Evolutionary conservation across 2,113 vertebrate genomes (phyloP), one percentile per base, ranked within the genome.

Genomic region (Eublepharis macularius): DNA sequence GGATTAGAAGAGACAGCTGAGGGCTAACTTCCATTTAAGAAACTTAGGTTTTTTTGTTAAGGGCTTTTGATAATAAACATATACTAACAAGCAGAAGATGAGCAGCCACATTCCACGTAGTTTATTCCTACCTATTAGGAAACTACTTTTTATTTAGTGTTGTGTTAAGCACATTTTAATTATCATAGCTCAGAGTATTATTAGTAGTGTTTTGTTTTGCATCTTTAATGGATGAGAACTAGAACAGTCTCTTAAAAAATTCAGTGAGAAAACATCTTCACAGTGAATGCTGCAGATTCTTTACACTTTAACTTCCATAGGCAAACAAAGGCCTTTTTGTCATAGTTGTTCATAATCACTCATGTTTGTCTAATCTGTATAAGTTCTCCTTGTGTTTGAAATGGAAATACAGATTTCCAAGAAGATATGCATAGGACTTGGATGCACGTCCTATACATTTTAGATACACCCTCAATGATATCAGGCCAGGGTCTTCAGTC

Each of bases 51-150:
- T 16, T 11, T 47, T 90, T n/a, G n/a, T 76, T 89, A 81, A 89
- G 60, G 6, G 0, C 29, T 89, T 93, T 84, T 80, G 14, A 87
- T 76, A 91, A 87, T 29, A 70, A 41, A 87, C 1, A 9, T n/a
- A 75, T 6, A 57, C 9, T 81, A 81, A 88, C 91, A 83, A 79
- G 85, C 84, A 78, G 47, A 79, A 78, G 1, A 19, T 68, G 29
- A 70, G 34, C 12, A 85, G 6, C 19, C 34, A 45, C 0, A 76
- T 2, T 11, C 17, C 90, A 76, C 7, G 82, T 79, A 79, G 81
- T 88, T 79, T 81, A 76, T 88, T 84, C 74, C 51, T 63, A 80
- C 76, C 77, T 73, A 88, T 90, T 91, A 87, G 41, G 85, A 86
- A 84, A 43, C 8, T 82, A n/a, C 69, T 74, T 85, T 54, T 88